Percentiles rank a stretch among this genome's conserved stretches.
These are phyloP conservation scores for Lumbricus terrestris DNA, from an alignment of 2,888 invertebrate species.

Conservation along the genomic window DNA sequence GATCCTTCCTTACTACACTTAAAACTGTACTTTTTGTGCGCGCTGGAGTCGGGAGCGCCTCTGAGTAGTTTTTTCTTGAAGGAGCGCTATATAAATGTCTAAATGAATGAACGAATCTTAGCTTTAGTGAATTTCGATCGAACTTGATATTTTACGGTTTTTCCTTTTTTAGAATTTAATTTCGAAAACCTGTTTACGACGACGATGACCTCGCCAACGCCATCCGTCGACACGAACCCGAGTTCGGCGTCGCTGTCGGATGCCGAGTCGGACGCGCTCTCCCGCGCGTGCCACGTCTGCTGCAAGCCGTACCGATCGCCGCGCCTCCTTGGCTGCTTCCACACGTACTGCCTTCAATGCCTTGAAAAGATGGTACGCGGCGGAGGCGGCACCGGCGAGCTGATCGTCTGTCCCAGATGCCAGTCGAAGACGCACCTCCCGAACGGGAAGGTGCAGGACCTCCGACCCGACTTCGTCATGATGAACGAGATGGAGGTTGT, in stretches of 20 bases:
- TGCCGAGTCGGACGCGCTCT: constrained; percentile 22
- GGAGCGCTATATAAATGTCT: too few relatives aligned
- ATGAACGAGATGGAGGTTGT: constrained; percentile 61
- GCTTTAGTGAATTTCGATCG: neutral
- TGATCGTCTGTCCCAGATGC: constrained; percentile 75
- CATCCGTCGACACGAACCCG: constrained; percentile 46
- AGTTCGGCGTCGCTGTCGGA: constrained; percentile 52
- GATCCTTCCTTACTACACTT: too few relatives aligned
- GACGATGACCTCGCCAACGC: constrained; percentile 54
- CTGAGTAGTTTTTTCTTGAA: too few relatives aligned
- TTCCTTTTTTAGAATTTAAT: neutral
- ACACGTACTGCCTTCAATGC: constrained; percentile 80
- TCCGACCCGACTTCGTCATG: constrained; percentile 70
- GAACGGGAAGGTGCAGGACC: constrained; percentile 66
- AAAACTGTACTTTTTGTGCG: too few relatives aligned
- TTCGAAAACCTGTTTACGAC: constrained; percentile 5
- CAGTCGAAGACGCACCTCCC: constrained; percentile 53
- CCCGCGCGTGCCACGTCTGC: constrained; percentile 68
- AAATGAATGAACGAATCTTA: too few relatives aligned
- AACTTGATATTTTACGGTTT: neutral
- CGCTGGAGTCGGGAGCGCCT: too few relatives aligned
- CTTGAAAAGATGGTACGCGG: constrained; percentile 69
- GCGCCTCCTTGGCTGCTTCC: constrained; percentile 61
- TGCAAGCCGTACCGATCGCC: constrained; percentile 68
- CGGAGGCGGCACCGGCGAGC: constrained; percentile 67